Base-by-base conservation (phyloP, 2,888 invertebrate genomes). In the Rhaphigaster nebulosa region DNA sequence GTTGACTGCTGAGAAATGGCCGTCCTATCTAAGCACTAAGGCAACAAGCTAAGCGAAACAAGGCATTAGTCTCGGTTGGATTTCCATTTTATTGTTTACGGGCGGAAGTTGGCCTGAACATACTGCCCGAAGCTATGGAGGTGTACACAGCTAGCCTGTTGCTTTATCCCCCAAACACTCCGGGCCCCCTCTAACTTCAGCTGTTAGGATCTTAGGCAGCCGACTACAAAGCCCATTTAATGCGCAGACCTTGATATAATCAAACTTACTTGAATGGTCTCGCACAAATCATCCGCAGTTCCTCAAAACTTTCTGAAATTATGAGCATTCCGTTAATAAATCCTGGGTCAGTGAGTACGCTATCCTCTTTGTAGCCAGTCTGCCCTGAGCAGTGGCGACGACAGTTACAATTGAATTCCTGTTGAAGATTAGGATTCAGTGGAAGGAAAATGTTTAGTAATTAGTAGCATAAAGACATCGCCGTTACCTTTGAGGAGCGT, bases 31-130 rank as follows among this genome's bases (percentile, higher is more conserved):
- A 1, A 34, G 15, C 65, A 18, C 15, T 29, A 29, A 65, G 65
- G 65, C 34, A 34, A 38, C 20, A 76, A 76, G 70, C 34, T 23
- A 38, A 76, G 70, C 70, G 70, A 76, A 76, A 76, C 70, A 76
- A 34, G 70, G 70, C 38, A 76, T 76, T 76, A 38, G 0, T 8
- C 70, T 76, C 70, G 45, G 45, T 50, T 84, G 84, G 84, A 84
- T 84, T 84, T 84, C 84, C 84, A 84, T 84, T 84, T 84, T 84
- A 84, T 84, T 84, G 84, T 84, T 84, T 84, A 84, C 84, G 45
- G 45, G 6, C n/a, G 84, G 45, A 84, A 84, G 84, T 84, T 84
- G 13, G 84, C 15, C n/a, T 1, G 45, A 45, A 84, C 84, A 84
- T 84, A 84, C 84, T 84, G 84, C 84, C 84, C 45, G 84, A 12